Conservation (phyloP, 2,888 invertebrate genomes). For the Drosophila paracracens region DNA sequence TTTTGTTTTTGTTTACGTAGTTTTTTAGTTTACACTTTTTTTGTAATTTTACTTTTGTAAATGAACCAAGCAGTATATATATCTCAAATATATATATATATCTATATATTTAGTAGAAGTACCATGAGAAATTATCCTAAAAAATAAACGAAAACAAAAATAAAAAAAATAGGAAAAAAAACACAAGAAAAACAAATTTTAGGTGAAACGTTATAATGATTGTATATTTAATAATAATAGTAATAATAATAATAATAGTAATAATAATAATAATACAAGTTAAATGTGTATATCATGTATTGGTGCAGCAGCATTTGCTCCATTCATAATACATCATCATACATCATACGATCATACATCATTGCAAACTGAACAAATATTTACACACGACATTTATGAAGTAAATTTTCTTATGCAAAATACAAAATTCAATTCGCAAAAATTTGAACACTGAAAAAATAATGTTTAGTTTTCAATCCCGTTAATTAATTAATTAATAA, state of each 20-base stretch:
- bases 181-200: conserved; percentile 58
- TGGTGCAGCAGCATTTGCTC: conserved; percentile 40
- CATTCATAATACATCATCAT: conserved; percentile 34
- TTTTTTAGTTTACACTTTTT: conserved; percentile 16
- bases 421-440: background rate
- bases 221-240: conserved; percentile 66
- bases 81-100: conserved; percentile 16
- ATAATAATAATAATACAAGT: background rate
- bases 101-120: conserved; percentile 27
- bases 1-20: conserved; percentile 62
- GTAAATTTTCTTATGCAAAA: background rate
- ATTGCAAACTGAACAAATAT: conserved; percentile 27
- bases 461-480: background rate
- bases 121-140: conserved; percentile 24
- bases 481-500: background rate
- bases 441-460: background rate
- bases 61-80: conserved; percentile 65
- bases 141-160: conserved; percentile 21
- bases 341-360: conserved; percentile 22
- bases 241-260: conserved; percentile 7
- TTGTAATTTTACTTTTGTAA: conserved; percentile 57
- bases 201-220: conserved; percentile 76
- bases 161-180: conserved; percentile 25
- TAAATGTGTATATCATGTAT: conserved; percentile 40
- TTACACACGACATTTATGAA: conserved; percentile 25